Base-by-base conservation (phyloP, 1,140 invertebrate species). In the Pomacea maculata region DNA sequence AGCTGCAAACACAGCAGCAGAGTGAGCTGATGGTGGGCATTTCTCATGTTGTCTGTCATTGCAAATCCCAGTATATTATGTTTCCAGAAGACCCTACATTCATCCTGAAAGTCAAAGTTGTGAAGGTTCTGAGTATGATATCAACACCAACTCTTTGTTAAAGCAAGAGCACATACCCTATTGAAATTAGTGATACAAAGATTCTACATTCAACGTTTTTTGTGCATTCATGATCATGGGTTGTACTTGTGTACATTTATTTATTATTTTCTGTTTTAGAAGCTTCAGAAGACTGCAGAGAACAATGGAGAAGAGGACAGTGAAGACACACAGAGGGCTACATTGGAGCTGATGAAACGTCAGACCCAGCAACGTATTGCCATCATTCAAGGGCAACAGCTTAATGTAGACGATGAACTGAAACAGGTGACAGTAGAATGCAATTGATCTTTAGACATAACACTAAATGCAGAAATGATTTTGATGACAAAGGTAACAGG, bases 291-390 rank as follows among this genome's bases (percentile, higher is more conserved):
- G 72, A 81, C 83, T 61, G 81, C 84, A 14, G 86, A 88, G 74
- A 86, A 89, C 80, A 88, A 86, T 82, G 88, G 81, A 34, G 88
- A 89, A 57, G 87, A 89, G 68, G 85, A 85, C 52, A 88, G 87
- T 80, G 88, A 87, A 21, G 88, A 87, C 52, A 82, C 80, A 19
- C 84, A 87, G 21, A 71, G 76, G 25, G 82, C 86, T 57, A 83
- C 88, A 65, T 19, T 90, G n/a, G 80, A 82, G 17, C 54, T 90
- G 83, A 83, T 89, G 81, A 90, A 89, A 80, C 81, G 86, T 78
- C 89, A 91, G 77, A 87, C 88, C 55, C 84, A 88, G 74, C 87
- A 90, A 80, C 84, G 85, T 75, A 86, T 91, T 79, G 87, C 87
- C 19, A 80, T 90, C 1, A 75, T 89, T 74, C 88, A 89, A 55